Evolutionary conservation across 2,113 vertebrate genomes (phyloP), one percentile per base, ranked within the genome.

Genomic region (Rhinolophus sinicus): DNA sequence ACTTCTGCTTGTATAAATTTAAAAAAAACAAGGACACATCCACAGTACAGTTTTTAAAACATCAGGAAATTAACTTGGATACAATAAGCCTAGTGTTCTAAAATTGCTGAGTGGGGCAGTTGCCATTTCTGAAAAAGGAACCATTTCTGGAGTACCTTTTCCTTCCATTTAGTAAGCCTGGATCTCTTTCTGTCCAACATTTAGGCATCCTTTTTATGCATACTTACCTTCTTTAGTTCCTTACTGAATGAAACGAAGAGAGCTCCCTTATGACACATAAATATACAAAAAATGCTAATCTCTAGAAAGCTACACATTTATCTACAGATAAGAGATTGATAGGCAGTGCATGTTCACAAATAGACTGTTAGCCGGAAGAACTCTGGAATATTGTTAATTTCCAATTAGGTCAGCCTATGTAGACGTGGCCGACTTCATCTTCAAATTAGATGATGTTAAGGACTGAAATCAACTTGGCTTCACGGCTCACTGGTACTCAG

Each of bases 401-500:
- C 18, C 33, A 62, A 40, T 26, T 47, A 30, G 16, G 10, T 60
- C 60, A 83, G 35, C 28, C 38, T 81, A 0, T 54, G 5, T 84
- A 22, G 26, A 73, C 70, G 90, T 30, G 5, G 11, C 10, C 11
- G 58, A n/a, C 73, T 90, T 93, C 19, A 40, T 90, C 47, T 47
- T 93, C 19, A n/a, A 93, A 56, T 82, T 58, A 60, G 15, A 40
- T 65, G 30, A 65, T 50, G 6, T 12, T 73, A 92, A 33, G 21
- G 18, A 26, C 47, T n/a, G 35, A 67, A 30, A 81, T 88, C 54
- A 93, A n/a, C 22, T 94, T 93, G 62, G 8, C 73, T 97, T 97
- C 73, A 69, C 24, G 75, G n/a, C 3, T 89, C 24, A 70, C 12
- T 80, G 30, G 28, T 85, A 89, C 15, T 10, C 60, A 91, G 19